These are phyloP conservation scores for Erythrocercus mccallii DNA, from an alignment of 2,113 vertebrate genomes.

Conservation along the genomic window DNA sequence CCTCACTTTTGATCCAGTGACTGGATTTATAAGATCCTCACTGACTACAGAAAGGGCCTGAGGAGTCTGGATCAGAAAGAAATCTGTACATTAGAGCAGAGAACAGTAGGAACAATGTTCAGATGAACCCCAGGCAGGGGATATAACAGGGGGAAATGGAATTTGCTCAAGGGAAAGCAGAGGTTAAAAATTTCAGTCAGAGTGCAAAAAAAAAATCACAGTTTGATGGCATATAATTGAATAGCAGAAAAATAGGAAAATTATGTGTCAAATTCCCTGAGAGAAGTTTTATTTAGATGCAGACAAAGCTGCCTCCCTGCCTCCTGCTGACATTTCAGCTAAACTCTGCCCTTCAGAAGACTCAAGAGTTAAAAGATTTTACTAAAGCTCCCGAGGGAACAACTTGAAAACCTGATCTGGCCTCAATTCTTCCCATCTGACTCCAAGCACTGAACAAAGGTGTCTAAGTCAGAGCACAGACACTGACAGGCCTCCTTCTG, in stretches of 20 bases:
- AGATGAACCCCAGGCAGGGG: background rate
- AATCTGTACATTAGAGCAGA: background rate
- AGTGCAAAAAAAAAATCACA: background rate
- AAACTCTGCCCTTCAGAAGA: background rate
- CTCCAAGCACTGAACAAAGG: background rate
- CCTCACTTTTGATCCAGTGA: background rate
- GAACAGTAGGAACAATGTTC: background rate
- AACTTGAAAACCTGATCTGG: constrained; percentile 28
- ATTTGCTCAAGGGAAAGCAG: background rate
- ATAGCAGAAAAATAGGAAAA: background rate
- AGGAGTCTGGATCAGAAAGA: background rate
- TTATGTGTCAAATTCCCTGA: background rate
- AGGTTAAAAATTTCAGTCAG: background rate
- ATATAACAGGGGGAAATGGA: background rate
- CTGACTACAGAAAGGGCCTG: background rate
- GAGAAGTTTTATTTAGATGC: background rate
- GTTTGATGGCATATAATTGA: background rate
- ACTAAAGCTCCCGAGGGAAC: background rate
- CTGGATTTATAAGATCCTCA: background rate
- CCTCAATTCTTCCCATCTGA: constrained; percentile 16
- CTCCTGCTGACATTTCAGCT: background rate
- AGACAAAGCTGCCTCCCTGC: background rate
- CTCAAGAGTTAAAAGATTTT: constrained; percentile 16
- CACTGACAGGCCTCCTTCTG: background rate
- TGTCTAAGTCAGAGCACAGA: background rate